Evolutionary conservation across 2,113 vertebrate genomes (phyloP).

Genomic region (Prochilodus magdalenae): DNA sequence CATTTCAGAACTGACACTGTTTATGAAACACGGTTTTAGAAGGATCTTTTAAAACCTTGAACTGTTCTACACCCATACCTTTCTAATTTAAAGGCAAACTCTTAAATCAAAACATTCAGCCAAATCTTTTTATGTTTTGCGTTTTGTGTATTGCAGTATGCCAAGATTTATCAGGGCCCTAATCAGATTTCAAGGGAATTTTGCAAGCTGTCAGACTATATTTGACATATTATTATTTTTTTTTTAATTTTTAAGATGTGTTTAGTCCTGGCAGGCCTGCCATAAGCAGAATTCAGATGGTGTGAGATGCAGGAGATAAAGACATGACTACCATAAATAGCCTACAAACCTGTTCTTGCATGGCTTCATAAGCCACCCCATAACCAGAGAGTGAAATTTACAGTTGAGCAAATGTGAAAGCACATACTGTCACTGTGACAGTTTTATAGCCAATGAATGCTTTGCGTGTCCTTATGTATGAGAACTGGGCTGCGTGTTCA

Average conservation of each 20-base stretch:
- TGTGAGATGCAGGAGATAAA: not conserved
- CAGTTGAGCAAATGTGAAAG: constrained; percentile 8
- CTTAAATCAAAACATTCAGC: not conserved
- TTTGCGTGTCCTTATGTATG: constrained; percentile 27
- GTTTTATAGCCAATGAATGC: constrained; percentile 40
- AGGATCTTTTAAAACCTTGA: not conserved
- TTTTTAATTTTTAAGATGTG: too few relatives aligned
- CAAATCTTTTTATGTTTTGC: too few relatives aligned
- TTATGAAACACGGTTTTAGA: too few relatives aligned
- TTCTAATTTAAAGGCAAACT: not conserved
- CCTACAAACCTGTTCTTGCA: constrained; percentile 19
- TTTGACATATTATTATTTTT: not conserved
- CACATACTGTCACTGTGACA: constrained; percentile 40
- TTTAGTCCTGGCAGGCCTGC: not conserved
- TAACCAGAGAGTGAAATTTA: constrained; percentile 5
- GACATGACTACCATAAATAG: not conserved
- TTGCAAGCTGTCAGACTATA: not conserved
- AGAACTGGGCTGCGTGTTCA: constrained; percentile 26
- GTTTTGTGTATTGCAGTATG: too few relatives aligned
- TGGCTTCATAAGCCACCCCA: not conserved
- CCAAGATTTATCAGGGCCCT: not conserved
- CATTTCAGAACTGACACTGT: too few relatives aligned
- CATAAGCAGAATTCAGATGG: not conserved
- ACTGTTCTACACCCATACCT: not conserved
- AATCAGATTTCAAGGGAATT: not conserved